A percentile compares a stretch with the other conserved stretches of the same genome.
phyloP scores from a whole-genome alignment of 2,113 vertebrate species.

The Ariopsis seemanni region DNA sequence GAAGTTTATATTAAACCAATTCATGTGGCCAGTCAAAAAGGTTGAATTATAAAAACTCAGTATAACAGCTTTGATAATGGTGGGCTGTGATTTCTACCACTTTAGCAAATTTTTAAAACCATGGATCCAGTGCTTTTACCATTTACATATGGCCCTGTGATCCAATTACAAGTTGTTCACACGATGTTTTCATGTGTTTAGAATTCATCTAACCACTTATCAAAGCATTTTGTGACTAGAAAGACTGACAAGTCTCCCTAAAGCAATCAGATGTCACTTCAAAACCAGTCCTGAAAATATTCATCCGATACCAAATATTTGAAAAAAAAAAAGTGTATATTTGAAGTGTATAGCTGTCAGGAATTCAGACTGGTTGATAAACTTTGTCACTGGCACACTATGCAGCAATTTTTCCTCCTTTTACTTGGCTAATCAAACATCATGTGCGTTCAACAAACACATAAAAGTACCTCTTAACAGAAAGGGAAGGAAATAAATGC shows the following conservation, averaged over 20 bases:
- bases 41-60: too few relatives aligned
- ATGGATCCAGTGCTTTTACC: not conserved
- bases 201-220: not conserved
- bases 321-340: not conserved
- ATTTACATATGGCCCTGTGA: not conserved
- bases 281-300: not conserved
- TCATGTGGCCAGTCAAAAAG: too few relatives aligned
- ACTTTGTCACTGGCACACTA: not conserved
- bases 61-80: too few relatives aligned
- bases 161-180: not conserved
- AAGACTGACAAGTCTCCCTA: not conserved
- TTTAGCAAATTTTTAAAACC: not conserved
- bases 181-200: not conserved
- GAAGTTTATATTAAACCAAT: too few relatives aligned
- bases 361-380: not conserved
- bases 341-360: not conserved
- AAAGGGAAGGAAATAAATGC: constrained; percentile 13
- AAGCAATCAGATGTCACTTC: not conserved
- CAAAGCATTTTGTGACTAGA: not conserved
- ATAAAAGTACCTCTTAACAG: constrained; percentile 1
- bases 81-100: not conserved
- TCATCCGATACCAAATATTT: not conserved
- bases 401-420: not conserved
- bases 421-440: not conserved
- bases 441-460: not conserved